Evolutionary conservation across 2,113 vertebrate species (phyloP), one percentile per base, ranked within the genome.

Genomic region (Chaenogobius annularis): DNA sequence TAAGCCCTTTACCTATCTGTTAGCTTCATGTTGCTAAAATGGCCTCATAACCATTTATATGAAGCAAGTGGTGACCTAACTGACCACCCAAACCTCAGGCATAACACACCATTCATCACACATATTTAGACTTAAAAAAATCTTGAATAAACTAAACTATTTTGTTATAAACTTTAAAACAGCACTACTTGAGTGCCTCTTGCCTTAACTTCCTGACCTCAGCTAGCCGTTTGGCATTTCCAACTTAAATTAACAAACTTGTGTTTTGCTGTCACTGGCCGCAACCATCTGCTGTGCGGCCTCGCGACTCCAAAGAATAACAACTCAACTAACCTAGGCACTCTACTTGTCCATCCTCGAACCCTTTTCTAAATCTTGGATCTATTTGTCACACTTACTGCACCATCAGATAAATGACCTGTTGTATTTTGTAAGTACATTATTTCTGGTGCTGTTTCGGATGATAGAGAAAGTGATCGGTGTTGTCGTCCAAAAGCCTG

Each of bases 401-500:
- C 10, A 1, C 47, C 7, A 10, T 7, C 2, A 17, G 3, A 40
- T 10, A n/a, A 69, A 59, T 65, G 19, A 59, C 46, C 8, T 13
- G 31, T 63, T 66, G 68, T 44, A 58, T 59, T 63, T 56, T 61
- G 5, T 58, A 59, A 54, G 31, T 68, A 77, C 48, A 50, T 1
- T 31, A 31, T 31, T 83, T 55, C 75, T 66, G 69, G 79, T 65
- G 82, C 26, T 74, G 78, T 54, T 70, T 67, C 66, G 66, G 78
- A 77, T 17, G 58, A 61, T 26, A 80, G 63, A 85, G 77, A 78
- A 68, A 83, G 85, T 85, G 83, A 85, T 83, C 83, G 83, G 84
- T 86, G 74, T 89, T 91, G 90, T 92, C 90, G 89, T 90, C 89
- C 89, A 89, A 91, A 88, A 89, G 90, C 91, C 87, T 88, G 89